Percentiles rank a stretch among this genome's conserved stretches.
phyloP scores from a whole-genome alignment of 2,113 vertebrate genomes.

The Dipodomys ordii region DNA sequence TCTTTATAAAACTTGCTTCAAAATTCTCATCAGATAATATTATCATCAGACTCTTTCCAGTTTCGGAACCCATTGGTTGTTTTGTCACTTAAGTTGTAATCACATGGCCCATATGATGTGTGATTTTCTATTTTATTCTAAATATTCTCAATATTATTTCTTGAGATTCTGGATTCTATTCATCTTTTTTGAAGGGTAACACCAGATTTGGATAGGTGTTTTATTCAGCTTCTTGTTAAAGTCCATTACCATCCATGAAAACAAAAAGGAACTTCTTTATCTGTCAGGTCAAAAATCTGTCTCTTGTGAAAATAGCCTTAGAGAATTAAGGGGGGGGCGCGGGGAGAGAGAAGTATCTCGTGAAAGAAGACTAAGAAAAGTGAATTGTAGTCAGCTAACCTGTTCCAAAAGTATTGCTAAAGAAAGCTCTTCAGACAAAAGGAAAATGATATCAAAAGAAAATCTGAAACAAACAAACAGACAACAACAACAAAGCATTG shows the following conservation, averaged over 20 bases:
- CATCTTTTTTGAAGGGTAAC: neutral
- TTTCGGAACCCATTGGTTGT: neutral
- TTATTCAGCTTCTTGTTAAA: neutral
- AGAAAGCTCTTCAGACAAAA: neutral
- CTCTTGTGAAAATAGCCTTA: neutral
- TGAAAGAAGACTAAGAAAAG: neutral
- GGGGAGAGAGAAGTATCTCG: neutral
- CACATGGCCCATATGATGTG: neutral
- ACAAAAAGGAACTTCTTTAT: neutral
- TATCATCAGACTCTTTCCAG: neutral
- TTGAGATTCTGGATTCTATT: neutral
- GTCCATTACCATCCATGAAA: neutral
- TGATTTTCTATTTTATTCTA: neutral
- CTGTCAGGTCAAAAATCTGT: neutral
- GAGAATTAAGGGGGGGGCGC: neutral
- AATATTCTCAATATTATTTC: neutral
- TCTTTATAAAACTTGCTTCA: conserved; percentile 18
- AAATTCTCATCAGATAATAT: conserved; percentile 16
- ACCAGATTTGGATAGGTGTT: neutral
- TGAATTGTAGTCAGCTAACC: neutral
- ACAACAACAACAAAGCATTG: neutral
- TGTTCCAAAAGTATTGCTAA: neutral
- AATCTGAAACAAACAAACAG: neutral
- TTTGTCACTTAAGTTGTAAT: neutral
- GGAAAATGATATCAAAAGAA: neutral